These are phyloP conservation scores for fruit fly (Drosophila melanogaster) DNA, from an alignment of 1,140 invertebrate genomes.

Conservation along the genomic window DNA sequence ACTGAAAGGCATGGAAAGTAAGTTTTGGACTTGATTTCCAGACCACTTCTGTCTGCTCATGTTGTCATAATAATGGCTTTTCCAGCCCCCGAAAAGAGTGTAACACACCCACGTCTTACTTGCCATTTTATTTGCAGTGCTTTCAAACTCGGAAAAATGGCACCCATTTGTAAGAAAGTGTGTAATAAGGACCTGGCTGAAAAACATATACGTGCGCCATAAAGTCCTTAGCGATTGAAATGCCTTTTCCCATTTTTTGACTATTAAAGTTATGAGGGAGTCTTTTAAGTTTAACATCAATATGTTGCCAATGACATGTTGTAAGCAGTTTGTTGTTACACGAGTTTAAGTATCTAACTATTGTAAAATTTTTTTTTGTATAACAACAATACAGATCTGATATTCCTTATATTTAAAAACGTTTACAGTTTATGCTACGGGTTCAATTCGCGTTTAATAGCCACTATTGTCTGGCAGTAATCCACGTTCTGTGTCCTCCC, in stretches of 20 bases:
- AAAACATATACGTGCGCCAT: constrained; percentile 13
- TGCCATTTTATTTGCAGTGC: constrained; percentile 28
- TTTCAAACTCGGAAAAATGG: constrained; percentile 30
- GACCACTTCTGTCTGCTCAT: constrained; percentile 28
- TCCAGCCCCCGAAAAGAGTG: constrained; percentile 15
- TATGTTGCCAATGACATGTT: not conserved
- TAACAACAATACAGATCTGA: too few relatives aligned
- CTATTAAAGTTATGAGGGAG: not conserved
- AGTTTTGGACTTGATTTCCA: constrained; percentile 38
- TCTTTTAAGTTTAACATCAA: not conserved
- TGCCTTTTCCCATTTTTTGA: constrained; percentile 5
- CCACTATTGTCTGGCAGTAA: constrained; percentile 6
- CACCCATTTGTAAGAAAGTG: constrained; percentile 36
- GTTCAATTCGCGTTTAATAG: not conserved
- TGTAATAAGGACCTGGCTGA: constrained; percentile 14
- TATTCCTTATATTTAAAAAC: too few relatives aligned
- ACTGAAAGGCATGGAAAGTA: constrained; percentile 2
- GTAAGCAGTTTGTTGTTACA: too few relatives aligned
- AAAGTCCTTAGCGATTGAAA: constrained; percentile 22
- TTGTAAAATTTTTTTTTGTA: too few relatives aligned
- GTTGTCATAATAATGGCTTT: constrained; percentile 38
- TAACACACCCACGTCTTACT: constrained; percentile 13
- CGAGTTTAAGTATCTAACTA: too few relatives aligned
- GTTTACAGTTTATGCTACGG: too few relatives aligned
- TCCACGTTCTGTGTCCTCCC: constrained; percentile 10